Percentiles rank a stretch among this genome's conserved stretches.
phyloP scores from a whole-genome alignment of 2,888 invertebrate species.

The Idaea aversata region DNA sequence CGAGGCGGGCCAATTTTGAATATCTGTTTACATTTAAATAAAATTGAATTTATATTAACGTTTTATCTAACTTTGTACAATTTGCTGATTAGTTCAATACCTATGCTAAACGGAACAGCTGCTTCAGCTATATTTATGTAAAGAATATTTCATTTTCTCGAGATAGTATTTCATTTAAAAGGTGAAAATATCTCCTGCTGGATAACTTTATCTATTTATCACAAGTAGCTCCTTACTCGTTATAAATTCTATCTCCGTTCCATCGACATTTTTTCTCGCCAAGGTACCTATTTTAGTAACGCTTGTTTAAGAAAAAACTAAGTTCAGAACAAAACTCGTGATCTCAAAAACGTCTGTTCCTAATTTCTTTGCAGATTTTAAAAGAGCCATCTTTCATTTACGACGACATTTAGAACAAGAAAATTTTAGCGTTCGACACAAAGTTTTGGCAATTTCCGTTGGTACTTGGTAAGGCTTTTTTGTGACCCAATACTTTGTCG shows the following conservation, averaged over 20 bases:
- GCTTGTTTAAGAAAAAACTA: conserved; percentile 17
- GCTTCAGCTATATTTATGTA: neutral
- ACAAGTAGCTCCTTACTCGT: neutral
- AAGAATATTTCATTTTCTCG: neutral
- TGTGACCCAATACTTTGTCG: conserved; percentile 74
- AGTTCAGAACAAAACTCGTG: conserved; percentile 71
- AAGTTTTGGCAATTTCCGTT: conserved; percentile 76
- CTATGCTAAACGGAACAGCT: neutral
- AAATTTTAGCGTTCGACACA: conserved; percentile 75
- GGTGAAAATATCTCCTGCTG: neutral
- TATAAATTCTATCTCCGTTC: conserved; percentile 2
- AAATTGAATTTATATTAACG: conserved; percentile 1
- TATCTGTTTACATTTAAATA: conserved; percentile 1
- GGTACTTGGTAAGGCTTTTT: conserved; percentile 69
- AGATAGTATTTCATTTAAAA: neutral
- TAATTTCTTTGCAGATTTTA: conserved; percentile 78
- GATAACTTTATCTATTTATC: neutral
- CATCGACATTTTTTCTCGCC: conserved; percentile 17
- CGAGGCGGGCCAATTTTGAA: conserved; percentile 29
- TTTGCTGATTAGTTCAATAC: neutral
- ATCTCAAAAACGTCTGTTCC: conserved; percentile 76
- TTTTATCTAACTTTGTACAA: neutral
- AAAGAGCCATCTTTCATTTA: conserved; percentile 79
- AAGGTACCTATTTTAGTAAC: conserved; percentile 15
- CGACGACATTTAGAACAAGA: conserved; percentile 78